These are phyloP conservation scores for Leptobrachium ailaonicum DNA, from an alignment of 2,113 vertebrate genomes.

Conservation along the genomic window DNA sequence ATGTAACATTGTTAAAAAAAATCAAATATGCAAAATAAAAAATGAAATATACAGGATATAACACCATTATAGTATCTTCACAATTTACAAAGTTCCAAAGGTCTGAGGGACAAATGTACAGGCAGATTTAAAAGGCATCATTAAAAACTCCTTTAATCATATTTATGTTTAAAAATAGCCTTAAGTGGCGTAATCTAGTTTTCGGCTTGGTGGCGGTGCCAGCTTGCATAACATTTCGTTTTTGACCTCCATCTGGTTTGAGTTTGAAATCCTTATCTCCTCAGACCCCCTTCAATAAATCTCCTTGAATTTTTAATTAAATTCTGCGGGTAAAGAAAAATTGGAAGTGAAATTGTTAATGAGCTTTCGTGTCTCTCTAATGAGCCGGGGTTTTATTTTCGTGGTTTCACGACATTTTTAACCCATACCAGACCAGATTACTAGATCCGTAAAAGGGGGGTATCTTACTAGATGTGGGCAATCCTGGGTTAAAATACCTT, in stretches of 20 bases:
- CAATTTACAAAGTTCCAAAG: neutral
- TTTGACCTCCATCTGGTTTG: neutral
- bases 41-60: neutral
- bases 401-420: too few species aligned
- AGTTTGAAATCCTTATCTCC: neutral
- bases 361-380: neutral
- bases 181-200: conserved; percentile 1
- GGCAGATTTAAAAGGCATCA: neutral
- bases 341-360: neutral
- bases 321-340: neutral
- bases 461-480: too few species aligned
- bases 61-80: neutral
- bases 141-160: conserved; percentile 4
- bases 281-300: conserved; percentile 1
- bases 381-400: too few species aligned
- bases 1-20: neutral
- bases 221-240: neutral
- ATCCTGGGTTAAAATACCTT: too few species aligned
- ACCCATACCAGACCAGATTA: too few species aligned
- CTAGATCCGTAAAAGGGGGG: too few species aligned
- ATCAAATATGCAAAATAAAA: conserved; percentile 1
- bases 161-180: conserved; percentile 4
- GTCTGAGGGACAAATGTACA: neutral
- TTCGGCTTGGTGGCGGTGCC: neutral
- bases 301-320: neutral